Evolutionary conservation across 2,888 invertebrate genomes (phyloP).

Genomic region (Brachypterus glaber): DNA sequence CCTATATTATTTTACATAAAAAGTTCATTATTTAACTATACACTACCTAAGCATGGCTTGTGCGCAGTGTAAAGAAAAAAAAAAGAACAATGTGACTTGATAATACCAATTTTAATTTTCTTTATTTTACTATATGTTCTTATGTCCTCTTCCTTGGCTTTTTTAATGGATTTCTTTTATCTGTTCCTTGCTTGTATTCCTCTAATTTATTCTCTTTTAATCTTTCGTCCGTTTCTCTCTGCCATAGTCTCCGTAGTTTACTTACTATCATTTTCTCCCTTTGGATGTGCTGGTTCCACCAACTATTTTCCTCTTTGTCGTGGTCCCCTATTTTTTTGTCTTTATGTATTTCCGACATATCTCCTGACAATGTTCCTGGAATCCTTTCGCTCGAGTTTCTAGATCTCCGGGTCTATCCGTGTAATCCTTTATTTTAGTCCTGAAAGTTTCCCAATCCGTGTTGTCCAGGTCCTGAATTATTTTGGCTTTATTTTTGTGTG

Average conservation of each 20-base stretch:
- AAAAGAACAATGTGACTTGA: too few species aligned
- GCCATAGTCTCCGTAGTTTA: neutral
- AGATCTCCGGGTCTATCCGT: neutral
- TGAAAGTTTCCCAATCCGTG: neutral
- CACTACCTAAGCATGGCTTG: too few species aligned
- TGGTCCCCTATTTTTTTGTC: too few species aligned
- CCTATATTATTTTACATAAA: too few species aligned
- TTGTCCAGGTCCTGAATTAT: neutral
- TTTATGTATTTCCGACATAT: neutral
- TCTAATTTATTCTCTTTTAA: neutral
- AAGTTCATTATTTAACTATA: too few species aligned
- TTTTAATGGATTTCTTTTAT: neutral
- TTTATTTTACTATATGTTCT: too few species aligned
- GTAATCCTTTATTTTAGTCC: neutral
- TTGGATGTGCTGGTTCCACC: neutral
- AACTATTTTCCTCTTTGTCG: too few species aligned
- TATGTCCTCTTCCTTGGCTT: neutral
- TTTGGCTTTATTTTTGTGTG: neutral
- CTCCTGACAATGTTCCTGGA: neutral
- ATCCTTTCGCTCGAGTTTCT: neutral
- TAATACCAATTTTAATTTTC: too few species aligned
- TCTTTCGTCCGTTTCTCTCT: conserved; percentile 3
- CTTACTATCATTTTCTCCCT: conserved; percentile 2
- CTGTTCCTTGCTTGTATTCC: neutral
- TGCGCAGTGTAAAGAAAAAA: too few species aligned